Percentiles rank a stretch among this genome's conserved stretches.
These are phyloP conservation scores for Hoplostethus mediterraneus DNA, from an alignment of 2,797 vertebrate genomes.

Conservation along the genomic window DNA sequence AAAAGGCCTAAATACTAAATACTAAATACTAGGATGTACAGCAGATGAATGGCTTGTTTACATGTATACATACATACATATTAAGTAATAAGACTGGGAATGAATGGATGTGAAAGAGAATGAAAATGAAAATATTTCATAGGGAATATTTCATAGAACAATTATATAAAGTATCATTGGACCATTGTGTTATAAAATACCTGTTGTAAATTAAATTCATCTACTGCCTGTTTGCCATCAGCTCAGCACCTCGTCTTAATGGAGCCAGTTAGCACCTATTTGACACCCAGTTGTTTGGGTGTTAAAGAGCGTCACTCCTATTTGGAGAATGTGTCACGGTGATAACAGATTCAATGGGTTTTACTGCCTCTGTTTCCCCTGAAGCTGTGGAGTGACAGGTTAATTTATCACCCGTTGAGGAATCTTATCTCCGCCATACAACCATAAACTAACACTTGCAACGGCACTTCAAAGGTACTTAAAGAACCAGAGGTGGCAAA, in stretches of 20 bases:
- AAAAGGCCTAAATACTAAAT: too few species aligned
- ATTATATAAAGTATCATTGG: too few species aligned
- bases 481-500: constrained; percentile 83
- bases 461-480: constrained; percentile 87
- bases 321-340: constrained; percentile 79
- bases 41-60: too few species aligned
- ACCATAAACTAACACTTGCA: constrained; percentile 90
- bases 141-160: too few species aligned
- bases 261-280: constrained; percentile 37
- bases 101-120: too few species aligned
- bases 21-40: too few species aligned
- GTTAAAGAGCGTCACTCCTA: constrained; percentile 70
- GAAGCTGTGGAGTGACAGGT: constrained; percentile 82
- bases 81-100: too few species aligned
- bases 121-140: too few species aligned
- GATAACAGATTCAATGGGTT: constrained; percentile 82
- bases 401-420: constrained; percentile 88
- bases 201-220: too few species aligned
- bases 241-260: constrained; percentile 41
- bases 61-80: too few species aligned
- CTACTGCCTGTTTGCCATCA: too few species aligned
- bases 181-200: too few species aligned
- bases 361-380: constrained; percentile 82
- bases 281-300: constrained; percentile 37
- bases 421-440: constrained; percentile 84